A percentile compares a stretch with the other conserved stretches of the same genome.
phyloP scores from a whole-genome alignment of 2,797 vertebrate genomes.

The Megalops cyprinoides region DNA sequence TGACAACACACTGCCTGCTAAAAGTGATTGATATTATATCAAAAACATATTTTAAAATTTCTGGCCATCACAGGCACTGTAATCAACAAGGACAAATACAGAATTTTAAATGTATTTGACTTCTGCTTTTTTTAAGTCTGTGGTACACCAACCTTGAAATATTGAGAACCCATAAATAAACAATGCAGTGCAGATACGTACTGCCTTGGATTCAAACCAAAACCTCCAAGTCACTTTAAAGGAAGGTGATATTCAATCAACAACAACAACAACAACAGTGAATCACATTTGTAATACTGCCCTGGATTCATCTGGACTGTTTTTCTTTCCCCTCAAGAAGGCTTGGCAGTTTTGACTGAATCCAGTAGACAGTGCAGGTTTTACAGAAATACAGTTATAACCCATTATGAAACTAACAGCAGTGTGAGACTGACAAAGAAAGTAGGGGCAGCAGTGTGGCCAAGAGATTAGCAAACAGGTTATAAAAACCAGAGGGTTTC shows the following conservation, averaged over 20 bases:
- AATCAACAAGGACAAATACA: not conserved
- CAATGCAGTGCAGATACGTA: not conserved
- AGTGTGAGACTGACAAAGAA: not conserved
- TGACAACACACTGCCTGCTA: not conserved
- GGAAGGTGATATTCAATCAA: no score
- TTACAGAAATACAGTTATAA: not conserved
- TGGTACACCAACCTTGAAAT: not conserved
- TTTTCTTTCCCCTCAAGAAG: no score
- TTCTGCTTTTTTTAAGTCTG: not conserved
- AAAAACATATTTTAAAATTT: not conserved
- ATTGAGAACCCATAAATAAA: not conserved
- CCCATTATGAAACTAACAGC: not conserved
- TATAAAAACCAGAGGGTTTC: no score
- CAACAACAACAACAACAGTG: no score
- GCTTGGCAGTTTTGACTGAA: no score
- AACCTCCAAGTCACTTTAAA: no score
- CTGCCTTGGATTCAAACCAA: no score
- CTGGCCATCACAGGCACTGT: not conserved
- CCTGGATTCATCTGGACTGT: no score
- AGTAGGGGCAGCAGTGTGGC: not conserved
- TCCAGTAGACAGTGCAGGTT: not conserved
- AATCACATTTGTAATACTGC: no score
- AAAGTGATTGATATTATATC: no score
- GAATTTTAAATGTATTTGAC: not conserved
- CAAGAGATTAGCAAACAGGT: not conserved